phyloP scores from a whole-genome alignment of 2,888 invertebrate genomes.

The Ethmia dodecea region DNA sequence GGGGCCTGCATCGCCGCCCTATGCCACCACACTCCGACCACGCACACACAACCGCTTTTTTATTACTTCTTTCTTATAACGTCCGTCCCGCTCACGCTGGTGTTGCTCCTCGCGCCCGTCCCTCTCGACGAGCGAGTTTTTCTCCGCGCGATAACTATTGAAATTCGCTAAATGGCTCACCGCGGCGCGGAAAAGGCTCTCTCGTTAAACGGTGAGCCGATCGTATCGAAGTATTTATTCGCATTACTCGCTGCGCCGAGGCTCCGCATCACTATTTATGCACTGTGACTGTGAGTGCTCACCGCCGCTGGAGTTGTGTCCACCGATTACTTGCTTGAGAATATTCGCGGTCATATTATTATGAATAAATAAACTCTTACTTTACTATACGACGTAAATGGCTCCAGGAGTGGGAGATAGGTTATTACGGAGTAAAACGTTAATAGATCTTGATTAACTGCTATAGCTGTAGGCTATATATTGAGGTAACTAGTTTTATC shows the following conservation, averaged over 20 bases:
- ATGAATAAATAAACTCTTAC: slow-evolving; percentile 41
- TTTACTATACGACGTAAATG: slow-evolving; percentile 38
- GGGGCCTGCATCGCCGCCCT: slow-evolving; percentile 73
- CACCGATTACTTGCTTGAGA: slow-evolving; percentile 39
- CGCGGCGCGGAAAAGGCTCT: slow-evolving; percentile 74
- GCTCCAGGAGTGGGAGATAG: slow-evolving; percentile 23
- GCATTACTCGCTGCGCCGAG: slow-evolving; percentile 54
- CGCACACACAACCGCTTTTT: slow-evolving; percentile 74
- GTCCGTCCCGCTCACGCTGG: slow-evolving; percentile 60
- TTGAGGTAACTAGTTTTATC: neutral
- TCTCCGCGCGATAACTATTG: slow-evolving; percentile 76
- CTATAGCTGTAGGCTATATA: slow-evolving; percentile 10
- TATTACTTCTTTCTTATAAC: slow-evolving; percentile 74
- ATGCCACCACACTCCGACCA: slow-evolving; percentile 71
- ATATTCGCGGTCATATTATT: slow-evolving; percentile 41
- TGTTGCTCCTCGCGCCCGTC: slow-evolving; percentile 41
- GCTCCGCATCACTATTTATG: slow-evolving; percentile 62
- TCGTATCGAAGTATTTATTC: slow-evolving; percentile 72
- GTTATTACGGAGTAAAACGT: slow-evolving; percentile 24
- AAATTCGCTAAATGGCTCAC: slow-evolving; percentile 77
- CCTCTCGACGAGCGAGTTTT: slow-evolving; percentile 63
- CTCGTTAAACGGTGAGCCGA: slow-evolving; percentile 74
- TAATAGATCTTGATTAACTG: slow-evolving; percentile 26
- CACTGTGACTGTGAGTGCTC: slow-evolving; percentile 42
- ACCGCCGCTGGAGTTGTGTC: slow-evolving; percentile 29